Conservation (phyloP, 2,888 invertebrate genomes). For the Spodoptera exigua region DNA sequence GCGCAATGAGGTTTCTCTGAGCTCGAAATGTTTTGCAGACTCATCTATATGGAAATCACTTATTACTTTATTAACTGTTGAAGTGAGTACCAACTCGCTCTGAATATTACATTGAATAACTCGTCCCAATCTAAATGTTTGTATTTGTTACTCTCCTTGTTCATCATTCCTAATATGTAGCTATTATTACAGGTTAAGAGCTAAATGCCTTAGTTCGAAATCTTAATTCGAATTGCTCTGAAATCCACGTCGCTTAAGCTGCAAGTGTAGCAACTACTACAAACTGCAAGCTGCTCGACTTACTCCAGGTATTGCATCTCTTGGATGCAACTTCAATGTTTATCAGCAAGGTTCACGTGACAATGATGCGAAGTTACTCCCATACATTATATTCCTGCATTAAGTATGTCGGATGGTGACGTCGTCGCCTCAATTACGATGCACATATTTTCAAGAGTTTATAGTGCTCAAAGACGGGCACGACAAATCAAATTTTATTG, state of each 20-base stretch:
- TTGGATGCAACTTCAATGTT: neutral
- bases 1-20: conserved; percentile 52
- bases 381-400: conserved; percentile 22
- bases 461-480: conserved; percentile 27
- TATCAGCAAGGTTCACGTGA: neutral
- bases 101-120: conserved; percentile 39
- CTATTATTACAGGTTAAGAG: conserved; percentile 21
- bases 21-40: conserved; percentile 50
- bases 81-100: conserved; percentile 28
- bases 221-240: neutral
- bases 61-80: conserved; percentile 55
- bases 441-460: conserved; percentile 33
- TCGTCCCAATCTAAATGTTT: conserved; percentile 44
- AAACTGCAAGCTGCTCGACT: too few relatives aligned
- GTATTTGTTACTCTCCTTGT: conserved; percentile 43
- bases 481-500: conserved; percentile 52
- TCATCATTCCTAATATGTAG: conserved; percentile 50
- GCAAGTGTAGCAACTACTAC: too few relatives aligned
- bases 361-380: neutral
- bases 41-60: conserved; percentile 67
- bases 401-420: conserved; percentile 2
- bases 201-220: conserved; percentile 38
- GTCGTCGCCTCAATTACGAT: conserved; percentile 17
- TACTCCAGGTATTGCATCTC: too few relatives aligned
- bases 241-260: too few relatives aligned